Conservation (phyloP, 2,888 invertebrate genomes). For the Pammene aurita region DNA sequence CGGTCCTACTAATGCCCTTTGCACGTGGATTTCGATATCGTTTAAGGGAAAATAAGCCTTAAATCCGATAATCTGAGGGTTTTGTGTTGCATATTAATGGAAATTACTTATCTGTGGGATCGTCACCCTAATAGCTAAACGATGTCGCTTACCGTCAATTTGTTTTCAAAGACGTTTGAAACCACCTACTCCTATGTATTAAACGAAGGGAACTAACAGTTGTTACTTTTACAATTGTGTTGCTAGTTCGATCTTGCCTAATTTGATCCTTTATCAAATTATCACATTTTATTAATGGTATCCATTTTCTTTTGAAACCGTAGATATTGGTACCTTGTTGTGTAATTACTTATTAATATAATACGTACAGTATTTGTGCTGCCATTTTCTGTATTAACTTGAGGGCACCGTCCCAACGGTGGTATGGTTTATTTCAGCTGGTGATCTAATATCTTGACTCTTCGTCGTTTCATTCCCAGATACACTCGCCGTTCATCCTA, state of each 20-base stretch:
- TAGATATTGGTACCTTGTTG: no score
- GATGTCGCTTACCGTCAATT: background rate
- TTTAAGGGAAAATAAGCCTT: slow-evolving; percentile 19
- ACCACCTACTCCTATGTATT: background rate
- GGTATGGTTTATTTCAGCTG: no score
- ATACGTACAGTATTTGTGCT: no score
- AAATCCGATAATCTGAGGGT: slow-evolving; percentile 14
- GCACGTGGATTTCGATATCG: slow-evolving; percentile 20
- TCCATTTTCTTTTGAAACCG: no score
- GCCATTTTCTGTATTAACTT: no score
- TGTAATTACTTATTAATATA: no score
- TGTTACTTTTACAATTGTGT: background rate
- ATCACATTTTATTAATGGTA: no score
- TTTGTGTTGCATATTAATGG: slow-evolving; percentile 6
- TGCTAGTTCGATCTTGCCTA: background rate
- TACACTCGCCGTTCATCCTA: slow-evolving; percentile 88
- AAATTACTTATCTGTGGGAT: slow-evolving; percentile 1
- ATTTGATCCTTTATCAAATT: background rate
- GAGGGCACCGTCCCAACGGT: no score
- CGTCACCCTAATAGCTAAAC: background rate
- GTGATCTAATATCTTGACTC: background rate
- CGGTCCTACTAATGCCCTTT: slow-evolving; percentile 23
- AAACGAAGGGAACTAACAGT: background rate
- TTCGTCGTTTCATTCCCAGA: slow-evolving; percentile 50
- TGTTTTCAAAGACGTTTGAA: background rate